A percentile compares a stretch with the other conserved stretches of the same genome.
Conservation (phyloP, 2,113 vertebrate species). For the Zingel zingel region DNA sequence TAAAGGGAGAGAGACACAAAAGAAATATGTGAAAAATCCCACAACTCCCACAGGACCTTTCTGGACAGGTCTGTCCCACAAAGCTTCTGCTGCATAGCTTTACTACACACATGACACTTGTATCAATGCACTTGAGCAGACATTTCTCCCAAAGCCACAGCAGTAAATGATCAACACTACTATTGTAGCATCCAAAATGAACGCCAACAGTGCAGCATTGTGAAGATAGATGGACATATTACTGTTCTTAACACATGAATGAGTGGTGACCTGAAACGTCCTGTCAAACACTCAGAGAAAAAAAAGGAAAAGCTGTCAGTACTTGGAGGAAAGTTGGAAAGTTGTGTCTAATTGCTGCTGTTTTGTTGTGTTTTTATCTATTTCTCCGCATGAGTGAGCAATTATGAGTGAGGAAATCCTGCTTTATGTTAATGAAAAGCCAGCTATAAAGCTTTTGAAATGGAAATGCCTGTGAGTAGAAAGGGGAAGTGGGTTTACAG, state of each 20-base stretch:
- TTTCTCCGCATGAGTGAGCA: conserved; percentile 1
- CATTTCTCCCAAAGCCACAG: background rate
- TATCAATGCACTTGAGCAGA: background rate
- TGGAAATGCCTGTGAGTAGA: conserved; percentile 29
- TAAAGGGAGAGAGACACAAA: conserved; percentile 27
- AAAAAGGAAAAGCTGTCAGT: background rate
- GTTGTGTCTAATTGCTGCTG: background rate
- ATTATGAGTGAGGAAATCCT: conserved; percentile 26
- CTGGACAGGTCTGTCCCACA: conserved; percentile 17
- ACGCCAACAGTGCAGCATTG: background rate
- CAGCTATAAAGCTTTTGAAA: conserved; percentile 39
- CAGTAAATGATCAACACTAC: conserved; percentile 13
- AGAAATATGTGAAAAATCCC: background rate
- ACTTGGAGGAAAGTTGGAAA: background rate
- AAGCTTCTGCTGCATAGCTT: background rate
- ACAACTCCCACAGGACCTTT: conserved; percentile 20
- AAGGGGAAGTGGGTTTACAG: conserved; percentile 7
- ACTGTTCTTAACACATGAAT: background rate
- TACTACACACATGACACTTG: conserved; percentile 15
- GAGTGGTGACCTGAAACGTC: background rate
- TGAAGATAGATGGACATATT: background rate
- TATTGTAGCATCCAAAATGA: conserved; percentile 2
- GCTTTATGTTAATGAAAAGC: conserved; percentile 12
- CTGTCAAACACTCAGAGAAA: background rate
- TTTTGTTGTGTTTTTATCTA: conserved; percentile 5